These are phyloP conservation scores for Orthonyx spaldingii DNA, from an alignment of 2,113 vertebrate genomes.

Conservation along the genomic window DNA sequence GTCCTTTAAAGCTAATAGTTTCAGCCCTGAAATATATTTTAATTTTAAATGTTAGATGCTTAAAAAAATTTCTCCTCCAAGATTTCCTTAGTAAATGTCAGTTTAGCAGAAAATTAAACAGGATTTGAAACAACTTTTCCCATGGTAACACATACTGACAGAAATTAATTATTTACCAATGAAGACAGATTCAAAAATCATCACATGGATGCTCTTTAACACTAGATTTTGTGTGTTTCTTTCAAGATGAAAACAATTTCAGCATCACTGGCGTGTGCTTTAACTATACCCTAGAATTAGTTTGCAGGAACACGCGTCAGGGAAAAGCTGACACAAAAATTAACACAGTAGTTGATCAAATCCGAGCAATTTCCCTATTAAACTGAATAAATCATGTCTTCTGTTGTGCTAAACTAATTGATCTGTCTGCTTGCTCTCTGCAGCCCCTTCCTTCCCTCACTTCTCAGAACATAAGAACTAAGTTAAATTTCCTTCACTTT, in stretches of 20 bases:
- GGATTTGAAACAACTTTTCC: conserved; percentile 7
- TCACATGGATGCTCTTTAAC: not conserved
- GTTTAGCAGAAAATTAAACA: conserved; percentile 1
- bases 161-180: conserved; percentile 21
- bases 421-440: not conserved
- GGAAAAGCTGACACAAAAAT: not conserved
- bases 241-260: not conserved
- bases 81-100: not conserved
- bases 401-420: not conserved
- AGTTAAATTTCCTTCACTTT: not conserved
- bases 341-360: not conserved
- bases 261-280: not conserved
- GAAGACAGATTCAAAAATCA: not conserved
- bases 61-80: not conserved
- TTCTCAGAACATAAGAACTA: not conserved
- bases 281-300: not conserved
- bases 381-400: not conserved
- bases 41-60: not conserved
- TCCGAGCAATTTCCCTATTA: not conserved
- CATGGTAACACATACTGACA: not conserved
- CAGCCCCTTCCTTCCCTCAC: not conserved
- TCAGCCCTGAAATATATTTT: not conserved
- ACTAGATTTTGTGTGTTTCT: not conserved
- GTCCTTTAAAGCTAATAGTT: not conserved
- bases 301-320: not conserved